Conservation (phyloP, 2,888 invertebrate genomes). For the Cylindroiulus punctatus region DNA sequence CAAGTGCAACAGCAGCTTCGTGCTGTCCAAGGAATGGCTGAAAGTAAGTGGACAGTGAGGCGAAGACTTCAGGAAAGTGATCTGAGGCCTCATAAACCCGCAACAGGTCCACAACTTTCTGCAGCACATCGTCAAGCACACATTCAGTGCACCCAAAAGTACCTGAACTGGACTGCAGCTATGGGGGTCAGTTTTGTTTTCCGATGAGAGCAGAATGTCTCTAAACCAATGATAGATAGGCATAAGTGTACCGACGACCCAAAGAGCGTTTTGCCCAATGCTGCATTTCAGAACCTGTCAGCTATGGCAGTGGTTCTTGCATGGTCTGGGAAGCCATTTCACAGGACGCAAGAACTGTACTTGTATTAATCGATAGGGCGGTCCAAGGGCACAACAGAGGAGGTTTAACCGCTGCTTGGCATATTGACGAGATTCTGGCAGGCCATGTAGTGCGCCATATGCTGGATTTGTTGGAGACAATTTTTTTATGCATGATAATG, state of each 20-base stretch:
- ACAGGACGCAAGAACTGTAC: constrained; percentile 19
- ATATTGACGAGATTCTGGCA: constrained; percentile 8
- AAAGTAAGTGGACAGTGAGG: constrained; percentile 38
- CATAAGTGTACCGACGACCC: neutral
- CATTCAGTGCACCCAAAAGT: neutral
- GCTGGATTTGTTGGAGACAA: constrained; percentile 23
- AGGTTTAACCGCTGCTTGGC: neutral
- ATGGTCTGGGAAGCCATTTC: constrained; percentile 5
- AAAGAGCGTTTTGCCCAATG: no score
- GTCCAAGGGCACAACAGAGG: neutral
- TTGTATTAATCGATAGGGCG: neutral
- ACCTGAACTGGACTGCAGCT: constrained; percentile 37
- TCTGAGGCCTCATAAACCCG: neutral
- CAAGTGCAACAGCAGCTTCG: constrained; percentile 33
- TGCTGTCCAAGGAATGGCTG: neutral
- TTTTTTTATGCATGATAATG: constrained; percentile 33
- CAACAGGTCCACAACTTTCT: constrained; percentile 19
- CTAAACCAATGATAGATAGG: neutral
- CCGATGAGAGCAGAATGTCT: neutral
- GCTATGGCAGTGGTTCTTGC: neutral
- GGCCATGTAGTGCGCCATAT: neutral
- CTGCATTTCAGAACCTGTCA: neutral
- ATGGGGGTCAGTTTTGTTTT: constrained; percentile 7
- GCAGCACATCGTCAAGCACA: neutral
- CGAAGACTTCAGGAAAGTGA: constrained; percentile 27